These are phyloP conservation scores for Meiosimyza platycephala DNA, from an alignment of 2,888 invertebrate species.

Conservation along the genomic window DNA sequence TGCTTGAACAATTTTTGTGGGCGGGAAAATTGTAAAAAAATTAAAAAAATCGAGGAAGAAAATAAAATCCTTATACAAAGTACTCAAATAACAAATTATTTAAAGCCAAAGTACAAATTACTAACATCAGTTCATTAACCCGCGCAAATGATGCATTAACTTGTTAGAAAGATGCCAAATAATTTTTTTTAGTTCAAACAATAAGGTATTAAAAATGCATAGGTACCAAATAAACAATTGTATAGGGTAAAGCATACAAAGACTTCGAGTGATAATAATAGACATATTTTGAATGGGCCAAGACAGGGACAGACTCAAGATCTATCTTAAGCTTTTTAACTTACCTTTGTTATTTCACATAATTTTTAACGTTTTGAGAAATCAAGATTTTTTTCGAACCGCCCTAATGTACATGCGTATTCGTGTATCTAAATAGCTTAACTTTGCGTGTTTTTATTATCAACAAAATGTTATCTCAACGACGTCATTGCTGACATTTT, in stretches of 20 bases:
- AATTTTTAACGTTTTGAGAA: no score
- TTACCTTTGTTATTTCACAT: no score
- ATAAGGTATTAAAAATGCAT: background rate
- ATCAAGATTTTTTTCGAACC: no score
- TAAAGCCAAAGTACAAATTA: background rate
- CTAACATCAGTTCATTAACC: conserved; percentile 29
- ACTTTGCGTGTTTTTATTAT: background rate
- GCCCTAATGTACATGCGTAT: no score
- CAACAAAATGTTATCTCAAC: background rate
- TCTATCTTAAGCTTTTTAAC: no score
- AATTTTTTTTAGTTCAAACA: background rate
- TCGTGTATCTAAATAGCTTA: no score
- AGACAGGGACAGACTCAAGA: no score
- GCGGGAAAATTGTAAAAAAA: background rate
- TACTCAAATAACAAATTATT: no score
- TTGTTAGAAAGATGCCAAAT: background rate
- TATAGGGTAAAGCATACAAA: no score
- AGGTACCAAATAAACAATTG: no score
- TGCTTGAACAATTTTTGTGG: background rate
- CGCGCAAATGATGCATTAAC: background rate
- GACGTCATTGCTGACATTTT: conserved; percentile 16
- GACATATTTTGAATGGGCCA: no score
- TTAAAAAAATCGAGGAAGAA: background rate
- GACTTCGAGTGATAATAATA: no score
- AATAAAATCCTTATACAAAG: background rate